Conservation (phyloP, 1,140 invertebrate species). For the Oreohelix idahoensis region DNA sequence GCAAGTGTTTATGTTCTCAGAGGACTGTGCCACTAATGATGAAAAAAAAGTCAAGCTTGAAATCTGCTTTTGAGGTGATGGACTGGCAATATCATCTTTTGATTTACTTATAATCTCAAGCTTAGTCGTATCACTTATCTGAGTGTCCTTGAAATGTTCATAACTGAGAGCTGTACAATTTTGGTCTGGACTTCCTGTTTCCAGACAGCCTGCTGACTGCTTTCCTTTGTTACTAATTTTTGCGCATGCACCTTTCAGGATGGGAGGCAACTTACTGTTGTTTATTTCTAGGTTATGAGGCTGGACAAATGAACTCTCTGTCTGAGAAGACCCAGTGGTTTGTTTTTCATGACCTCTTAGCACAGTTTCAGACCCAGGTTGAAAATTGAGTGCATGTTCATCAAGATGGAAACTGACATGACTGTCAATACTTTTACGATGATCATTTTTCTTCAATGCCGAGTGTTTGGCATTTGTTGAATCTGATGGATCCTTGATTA, state of each 20-base stretch:
- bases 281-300: background rate
- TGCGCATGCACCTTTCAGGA: background rate
- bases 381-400: background rate
- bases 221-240: background rate
- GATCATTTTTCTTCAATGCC: background rate
- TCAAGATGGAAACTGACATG: background rate
- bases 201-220: background rate
- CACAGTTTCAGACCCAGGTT: background rate
- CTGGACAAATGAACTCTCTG: background rate
- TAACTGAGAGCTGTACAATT: background rate
- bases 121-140: background rate
- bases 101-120: background rate
- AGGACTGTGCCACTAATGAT: too few species aligned
- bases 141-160: background rate
- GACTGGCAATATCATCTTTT: background rate
- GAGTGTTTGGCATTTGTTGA: background rate
- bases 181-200: background rate
- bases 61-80: background rate
- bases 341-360: background rate
- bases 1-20: background rate
- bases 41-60: background rate
- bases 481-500: background rate
- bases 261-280: background rate
- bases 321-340: background rate
- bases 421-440: constrained; percentile 15